Evolutionary conservation across 2,888 invertebrate species (phyloP).

Genomic region (Cephus sareptanus): DNA sequence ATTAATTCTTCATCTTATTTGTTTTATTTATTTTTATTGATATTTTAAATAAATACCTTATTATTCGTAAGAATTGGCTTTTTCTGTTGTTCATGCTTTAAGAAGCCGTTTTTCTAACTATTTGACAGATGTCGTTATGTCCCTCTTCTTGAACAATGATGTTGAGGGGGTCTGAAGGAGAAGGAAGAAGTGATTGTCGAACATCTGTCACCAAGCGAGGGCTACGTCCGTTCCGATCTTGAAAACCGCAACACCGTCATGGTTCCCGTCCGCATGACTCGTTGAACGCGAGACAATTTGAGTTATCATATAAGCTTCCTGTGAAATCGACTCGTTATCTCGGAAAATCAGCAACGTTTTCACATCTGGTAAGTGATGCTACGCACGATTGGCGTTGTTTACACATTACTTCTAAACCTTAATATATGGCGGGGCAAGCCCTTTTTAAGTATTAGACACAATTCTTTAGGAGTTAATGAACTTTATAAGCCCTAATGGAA

Average conservation of each 20-base stretch:
- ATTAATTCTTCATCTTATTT: not conserved
- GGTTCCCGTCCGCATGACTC: constrained; percentile 52
- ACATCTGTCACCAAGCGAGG: constrained; percentile 55
- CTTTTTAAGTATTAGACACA: not conserved
- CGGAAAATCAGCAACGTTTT: constrained; percentile 9
- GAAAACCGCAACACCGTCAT: constrained; percentile 55
- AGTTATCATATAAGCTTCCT: not conserved
- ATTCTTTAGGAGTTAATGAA: not conserved
- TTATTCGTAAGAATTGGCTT: not conserved
- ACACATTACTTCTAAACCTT: constrained; percentile 12
- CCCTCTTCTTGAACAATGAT: constrained; percentile 34
- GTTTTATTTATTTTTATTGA: not conserved
- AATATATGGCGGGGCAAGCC: not conserved
- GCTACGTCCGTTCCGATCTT: constrained; percentile 47
- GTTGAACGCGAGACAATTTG: constrained; percentile 32
- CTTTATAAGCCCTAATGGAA: not conserved
- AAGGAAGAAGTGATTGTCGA: constrained; percentile 46
- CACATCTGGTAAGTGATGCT: constrained; percentile 35
- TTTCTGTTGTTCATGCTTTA: not conserved
- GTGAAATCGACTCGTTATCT: not conserved
- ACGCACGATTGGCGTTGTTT: constrained; percentile 25
- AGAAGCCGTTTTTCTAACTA: not conserved
- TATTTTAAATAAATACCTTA: not conserved
- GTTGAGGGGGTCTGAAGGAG: constrained; percentile 30
- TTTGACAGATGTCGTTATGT: not conserved